phyloP scores from a whole-genome alignment of 2,888 invertebrate species.

The Neocrepidodera transversa region DNA sequence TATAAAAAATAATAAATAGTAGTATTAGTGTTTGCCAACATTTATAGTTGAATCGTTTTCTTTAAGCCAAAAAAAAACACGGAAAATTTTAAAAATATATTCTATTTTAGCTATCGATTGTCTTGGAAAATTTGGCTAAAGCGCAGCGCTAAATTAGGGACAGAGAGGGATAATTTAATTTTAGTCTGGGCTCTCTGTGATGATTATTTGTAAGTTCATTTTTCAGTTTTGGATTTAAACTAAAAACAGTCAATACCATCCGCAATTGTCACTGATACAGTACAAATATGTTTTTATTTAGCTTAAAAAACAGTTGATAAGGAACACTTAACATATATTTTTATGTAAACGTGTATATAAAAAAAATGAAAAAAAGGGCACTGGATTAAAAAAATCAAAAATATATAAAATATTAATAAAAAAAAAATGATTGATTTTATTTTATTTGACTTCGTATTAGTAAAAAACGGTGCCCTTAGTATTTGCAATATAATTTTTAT shows the following conservation, averaged over 20 bases:
- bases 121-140: neutral
- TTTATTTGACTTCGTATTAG: neutral
- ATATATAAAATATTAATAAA: no score
- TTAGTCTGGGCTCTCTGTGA: constrained; percentile 21
- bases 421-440: no score
- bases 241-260: constrained; percentile 15
- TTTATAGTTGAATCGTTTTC: neutral
- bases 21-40: neutral
- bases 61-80: neutral
- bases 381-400: neutral
- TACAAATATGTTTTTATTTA: constrained; percentile 39
- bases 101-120: neutral
- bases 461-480: constrained; percentile 1
- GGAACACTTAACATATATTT: constrained; percentile 3
- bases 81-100: neutral
- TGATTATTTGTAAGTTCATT: constrained; percentile 12
- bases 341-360: constrained; percentile 28
- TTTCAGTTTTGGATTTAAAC: neutral
- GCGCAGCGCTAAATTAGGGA: neutral
- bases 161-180: constrained; percentile 11
- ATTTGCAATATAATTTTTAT: constrained; percentile 10
- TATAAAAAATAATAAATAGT: neutral
- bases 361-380: constrained; percentile 17
- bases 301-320: constrained; percentile 9
- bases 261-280: constrained; percentile 40